phyloP scores from a whole-genome alignment of 2,888 invertebrate species.

The Linyphia triangularis region DNA sequence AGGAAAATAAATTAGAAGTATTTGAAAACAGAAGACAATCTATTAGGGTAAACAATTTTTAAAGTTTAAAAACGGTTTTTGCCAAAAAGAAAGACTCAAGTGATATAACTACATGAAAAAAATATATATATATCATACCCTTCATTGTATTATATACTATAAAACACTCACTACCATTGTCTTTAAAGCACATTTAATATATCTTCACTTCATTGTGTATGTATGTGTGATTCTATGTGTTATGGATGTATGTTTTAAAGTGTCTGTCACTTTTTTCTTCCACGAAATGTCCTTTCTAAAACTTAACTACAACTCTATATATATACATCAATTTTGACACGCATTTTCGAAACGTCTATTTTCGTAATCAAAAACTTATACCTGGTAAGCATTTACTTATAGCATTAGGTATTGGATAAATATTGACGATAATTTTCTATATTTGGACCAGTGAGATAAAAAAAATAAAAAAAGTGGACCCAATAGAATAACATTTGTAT shows the following conservation, averaged over 20 bases:
- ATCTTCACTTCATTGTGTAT: constrained; percentile 47
- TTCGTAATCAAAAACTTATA: constrained; percentile 53
- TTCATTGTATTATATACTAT: constrained; percentile 46
- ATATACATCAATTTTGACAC: constrained; percentile 53
- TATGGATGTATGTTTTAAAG: constrained; percentile 14
- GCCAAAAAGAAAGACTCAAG: constrained; percentile 21
- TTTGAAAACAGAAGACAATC: too few species aligned
- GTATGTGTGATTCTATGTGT: constrained; percentile 24
- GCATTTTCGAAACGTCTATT: constrained; percentile 57
- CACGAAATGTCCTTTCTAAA: constrained; percentile 30
- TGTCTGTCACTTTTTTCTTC: background rate
- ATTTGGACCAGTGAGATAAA: background rate
- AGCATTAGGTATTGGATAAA: constrained; percentile 14
- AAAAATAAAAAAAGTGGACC: background rate
- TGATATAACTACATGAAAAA: constrained; percentile 18
- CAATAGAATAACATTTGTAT: background rate
- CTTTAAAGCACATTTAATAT: constrained; percentile 35
- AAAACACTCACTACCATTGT: constrained; percentile 13
- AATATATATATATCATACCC: constrained; percentile 11
- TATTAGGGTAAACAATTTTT: constrained; percentile 12
- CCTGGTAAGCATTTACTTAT: constrained; percentile 30
- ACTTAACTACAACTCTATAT: constrained; percentile 24
- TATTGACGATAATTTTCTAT: constrained; percentile 41
- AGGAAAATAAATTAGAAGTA: background rate
- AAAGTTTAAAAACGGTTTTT: background rate